Evolutionary conservation across 2,888 invertebrate genomes (phyloP).

Genomic region (Tenthredo distinguenda): DNA sequence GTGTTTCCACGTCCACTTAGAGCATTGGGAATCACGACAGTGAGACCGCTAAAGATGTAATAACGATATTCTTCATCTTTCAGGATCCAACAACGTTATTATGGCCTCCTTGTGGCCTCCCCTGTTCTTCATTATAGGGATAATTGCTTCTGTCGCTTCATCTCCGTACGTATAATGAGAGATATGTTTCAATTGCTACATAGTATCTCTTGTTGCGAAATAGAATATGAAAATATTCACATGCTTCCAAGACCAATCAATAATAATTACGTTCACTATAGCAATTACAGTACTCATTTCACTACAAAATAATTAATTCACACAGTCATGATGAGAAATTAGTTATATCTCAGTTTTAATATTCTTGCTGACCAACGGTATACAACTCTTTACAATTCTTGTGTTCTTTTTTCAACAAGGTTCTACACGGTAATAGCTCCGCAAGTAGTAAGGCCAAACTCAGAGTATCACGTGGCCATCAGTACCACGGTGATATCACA

Average conservation of each 20-base stretch:
- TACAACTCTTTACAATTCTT: background rate
- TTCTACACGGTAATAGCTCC: conserved; percentile 91
- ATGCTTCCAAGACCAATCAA: background rate
- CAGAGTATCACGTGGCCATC: conserved; percentile 91
- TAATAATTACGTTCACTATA: background rate
- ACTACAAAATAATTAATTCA: background rate
- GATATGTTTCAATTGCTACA: background rate
- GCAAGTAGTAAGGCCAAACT: conserved; percentile 88
- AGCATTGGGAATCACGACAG: background rate
- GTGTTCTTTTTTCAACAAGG: conserved; percentile 71
- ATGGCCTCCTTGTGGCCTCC: conserved; percentile 60
- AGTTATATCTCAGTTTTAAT: background rate
- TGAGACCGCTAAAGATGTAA: background rate
- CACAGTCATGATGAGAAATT: no score
- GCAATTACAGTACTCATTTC: background rate
- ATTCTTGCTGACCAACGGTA: background rate
- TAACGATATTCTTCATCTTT: background rate
- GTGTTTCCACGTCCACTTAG: background rate
- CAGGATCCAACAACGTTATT: background rate
- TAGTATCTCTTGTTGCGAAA: background rate
- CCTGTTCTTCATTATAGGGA: conserved; percentile 51
- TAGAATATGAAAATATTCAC: background rate
- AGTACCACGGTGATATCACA: conserved; percentile 80
- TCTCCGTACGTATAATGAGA: conserved; percentile 59
- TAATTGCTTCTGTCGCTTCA: conserved; percentile 53